These are phyloP conservation scores for Lagorchestes hirsutus DNA, from an alignment of 2,797 vertebrate genomes.

Conservation along the genomic window DNA sequence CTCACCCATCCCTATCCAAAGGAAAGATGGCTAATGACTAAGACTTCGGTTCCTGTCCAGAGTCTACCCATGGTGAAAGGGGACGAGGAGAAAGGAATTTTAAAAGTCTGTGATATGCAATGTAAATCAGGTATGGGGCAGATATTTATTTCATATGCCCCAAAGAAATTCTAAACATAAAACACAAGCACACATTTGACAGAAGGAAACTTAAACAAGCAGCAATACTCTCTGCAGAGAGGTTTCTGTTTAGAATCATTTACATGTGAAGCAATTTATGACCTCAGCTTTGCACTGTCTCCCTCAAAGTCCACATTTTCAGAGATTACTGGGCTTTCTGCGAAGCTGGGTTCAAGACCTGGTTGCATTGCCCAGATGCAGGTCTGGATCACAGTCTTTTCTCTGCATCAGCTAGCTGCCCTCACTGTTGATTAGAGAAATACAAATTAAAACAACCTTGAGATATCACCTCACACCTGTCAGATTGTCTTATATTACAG, in stretches of 20 bases:
- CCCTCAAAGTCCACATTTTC: too few species aligned
- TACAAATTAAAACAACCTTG: neutral
- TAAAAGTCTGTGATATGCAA: neutral
- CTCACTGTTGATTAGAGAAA: too few species aligned
- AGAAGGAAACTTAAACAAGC: neutral
- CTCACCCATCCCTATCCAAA: neutral
- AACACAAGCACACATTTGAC: neutral
- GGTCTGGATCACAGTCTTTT: too few species aligned
- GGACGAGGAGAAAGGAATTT: neutral
- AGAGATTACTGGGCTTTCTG: too few species aligned
- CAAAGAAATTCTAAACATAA: neutral
- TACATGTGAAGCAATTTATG: neutral
- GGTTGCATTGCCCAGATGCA: too few species aligned
- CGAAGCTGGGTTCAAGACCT: too few species aligned
- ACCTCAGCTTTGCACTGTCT: neutral
- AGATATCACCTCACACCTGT: neutral
- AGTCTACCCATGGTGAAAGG: neutral
- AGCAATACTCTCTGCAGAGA: neutral
- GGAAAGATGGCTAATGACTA: neutral
- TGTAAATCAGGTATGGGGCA: neutral
- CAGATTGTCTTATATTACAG: neutral
- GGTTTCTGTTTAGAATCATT: neutral
- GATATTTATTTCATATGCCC: neutral
- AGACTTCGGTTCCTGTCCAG: neutral
- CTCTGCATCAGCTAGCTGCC: too few species aligned